phyloP scores from a whole-genome alignment of 2,113 vertebrate genomes.

The Forbesichthys agassizii region DNA sequence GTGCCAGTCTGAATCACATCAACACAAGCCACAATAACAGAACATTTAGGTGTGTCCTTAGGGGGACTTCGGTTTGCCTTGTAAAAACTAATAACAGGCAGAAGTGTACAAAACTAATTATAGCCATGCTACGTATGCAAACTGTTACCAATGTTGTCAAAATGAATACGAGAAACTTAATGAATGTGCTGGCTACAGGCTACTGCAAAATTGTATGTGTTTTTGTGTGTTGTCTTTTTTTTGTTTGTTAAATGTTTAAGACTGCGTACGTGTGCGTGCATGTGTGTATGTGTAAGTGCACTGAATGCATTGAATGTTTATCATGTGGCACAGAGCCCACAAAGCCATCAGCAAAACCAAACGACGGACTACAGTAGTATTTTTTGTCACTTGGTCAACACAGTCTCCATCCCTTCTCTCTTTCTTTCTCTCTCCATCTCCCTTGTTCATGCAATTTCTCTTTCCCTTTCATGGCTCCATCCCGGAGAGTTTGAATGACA shows the following conservation, averaged over 20 bases:
- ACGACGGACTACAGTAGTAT: not conserved
- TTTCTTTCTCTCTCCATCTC: not conserved
- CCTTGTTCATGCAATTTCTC: not conserved
- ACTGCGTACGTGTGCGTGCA: too few species aligned
- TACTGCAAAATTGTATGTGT: not conserved
- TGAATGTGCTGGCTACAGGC: not conserved
- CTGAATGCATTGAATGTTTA: not conserved
- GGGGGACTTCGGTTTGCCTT: slow-evolving; percentile 13
- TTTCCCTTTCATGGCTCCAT: not conserved
- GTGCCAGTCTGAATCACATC: slow-evolving; percentile 44
- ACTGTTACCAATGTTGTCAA: too few species aligned
- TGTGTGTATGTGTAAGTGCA: not conserved
- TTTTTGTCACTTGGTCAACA: not conserved
- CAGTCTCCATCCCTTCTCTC: slow-evolving; percentile 2
- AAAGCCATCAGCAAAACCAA: slow-evolving; percentile 36
- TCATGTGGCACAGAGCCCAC: slow-evolving; percentile 24
- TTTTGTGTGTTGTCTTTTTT: not conserved
- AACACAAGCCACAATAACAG: slow-evolving; percentile 19
- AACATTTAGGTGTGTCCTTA: slow-evolving; percentile 30
- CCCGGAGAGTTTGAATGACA: slow-evolving; percentile 47
- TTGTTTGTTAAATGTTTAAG: not conserved
- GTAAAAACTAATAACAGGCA: not conserved
- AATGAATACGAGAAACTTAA: too few species aligned
- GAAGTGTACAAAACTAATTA: slow-evolving; percentile 29
- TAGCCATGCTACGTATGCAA: not conserved